Percentiles rank a stretch among this genome's conserved stretches.
Evolutionary conservation across 2,888 invertebrate species (phyloP).

Genomic region (Drosophila kanekoi): DNA sequence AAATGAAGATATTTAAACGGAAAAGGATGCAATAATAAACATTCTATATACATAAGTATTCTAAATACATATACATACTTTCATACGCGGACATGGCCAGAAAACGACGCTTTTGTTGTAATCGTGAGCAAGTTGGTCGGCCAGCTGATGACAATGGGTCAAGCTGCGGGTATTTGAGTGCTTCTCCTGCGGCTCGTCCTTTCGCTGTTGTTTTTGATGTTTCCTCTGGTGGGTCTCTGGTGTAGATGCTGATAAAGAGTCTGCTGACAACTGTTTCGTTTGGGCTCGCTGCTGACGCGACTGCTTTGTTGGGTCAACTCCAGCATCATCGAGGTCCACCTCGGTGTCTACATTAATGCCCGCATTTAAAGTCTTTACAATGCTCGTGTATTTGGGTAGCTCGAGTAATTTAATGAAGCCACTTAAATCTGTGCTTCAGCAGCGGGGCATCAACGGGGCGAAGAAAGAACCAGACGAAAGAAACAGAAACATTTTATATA

Average conservation of each 20-base stretch:
- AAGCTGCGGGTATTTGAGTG: slow-evolving; percentile 49
- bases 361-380: slow-evolving; percentile 83
- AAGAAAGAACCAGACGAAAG: slow-evolving; percentile 32
- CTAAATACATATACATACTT: slow-evolving; percentile 77
- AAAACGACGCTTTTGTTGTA: slow-evolving; percentile 84
- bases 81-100: slow-evolving; percentile 85
- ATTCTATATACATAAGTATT: neutral
- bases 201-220: slow-evolving; percentile 24
- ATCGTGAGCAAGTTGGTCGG: slow-evolving; percentile 82
- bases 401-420: slow-evolving; percentile 84
- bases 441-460: slow-evolving; percentile 37
- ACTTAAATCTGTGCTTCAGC: slow-evolving; percentile 82
- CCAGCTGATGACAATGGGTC: slow-evolving; percentile 84
- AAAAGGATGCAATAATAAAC: neutral
- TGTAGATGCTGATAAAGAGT: slow-evolving; percentile 52
- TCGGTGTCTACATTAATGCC: slow-evolving; percentile 79
- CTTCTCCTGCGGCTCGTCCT: slow-evolving; percentile 3
- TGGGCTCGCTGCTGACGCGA: slow-evolving; percentile 62
- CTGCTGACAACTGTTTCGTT: slow-evolving; percentile 59
- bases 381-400: slow-evolving; percentile 83
- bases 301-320: slow-evolving; percentile 73
- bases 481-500: slow-evolving; percentile 64
- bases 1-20: neutral
- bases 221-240: slow-evolving; percentile 23
- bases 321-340: slow-evolving; percentile 43